phyloP scores from a whole-genome alignment of 2,888 invertebrate species.

The Bruchidius siliquastri region DNA sequence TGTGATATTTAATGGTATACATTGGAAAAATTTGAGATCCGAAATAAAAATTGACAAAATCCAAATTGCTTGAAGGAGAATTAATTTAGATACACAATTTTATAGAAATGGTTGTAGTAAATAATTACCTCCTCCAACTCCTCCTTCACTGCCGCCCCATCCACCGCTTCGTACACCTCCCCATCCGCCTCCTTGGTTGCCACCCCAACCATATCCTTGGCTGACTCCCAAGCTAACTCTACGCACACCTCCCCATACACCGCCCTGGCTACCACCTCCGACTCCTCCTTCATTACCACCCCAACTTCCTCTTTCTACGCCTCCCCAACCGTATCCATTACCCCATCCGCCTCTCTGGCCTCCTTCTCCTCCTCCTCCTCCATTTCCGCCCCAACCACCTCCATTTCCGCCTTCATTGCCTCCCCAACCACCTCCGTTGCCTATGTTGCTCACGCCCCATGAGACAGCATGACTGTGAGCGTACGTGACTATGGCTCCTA shows the following conservation, averaged over 20 bases:
- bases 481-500: background rate
- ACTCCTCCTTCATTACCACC: too few relatives aligned
- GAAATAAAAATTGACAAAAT: too few relatives aligned
- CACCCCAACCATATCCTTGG: background rate
- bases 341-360: background rate
- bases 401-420: background rate
- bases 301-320: too few relatives aligned
- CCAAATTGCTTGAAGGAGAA: too few relatives aligned
- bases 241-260: background rate
- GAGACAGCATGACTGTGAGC: background rate
- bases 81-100: too few relatives aligned
- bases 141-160: background rate
- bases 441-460: background rate
- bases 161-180: background rate
- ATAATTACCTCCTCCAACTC: background rate
- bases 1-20: too few relatives aligned
- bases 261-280: too few relatives aligned
- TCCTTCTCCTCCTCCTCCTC: background rate
- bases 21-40: too few relatives aligned
- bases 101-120: too few relatives aligned
- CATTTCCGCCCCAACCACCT: background rate
- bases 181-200: background rate
- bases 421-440: background rate
- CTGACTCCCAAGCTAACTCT: background rate
- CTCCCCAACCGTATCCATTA: too few relatives aligned